Evolutionary conservation across 2,888 invertebrate genomes (phyloP).

Genomic region (Ceriagrion tenellum): DNA sequence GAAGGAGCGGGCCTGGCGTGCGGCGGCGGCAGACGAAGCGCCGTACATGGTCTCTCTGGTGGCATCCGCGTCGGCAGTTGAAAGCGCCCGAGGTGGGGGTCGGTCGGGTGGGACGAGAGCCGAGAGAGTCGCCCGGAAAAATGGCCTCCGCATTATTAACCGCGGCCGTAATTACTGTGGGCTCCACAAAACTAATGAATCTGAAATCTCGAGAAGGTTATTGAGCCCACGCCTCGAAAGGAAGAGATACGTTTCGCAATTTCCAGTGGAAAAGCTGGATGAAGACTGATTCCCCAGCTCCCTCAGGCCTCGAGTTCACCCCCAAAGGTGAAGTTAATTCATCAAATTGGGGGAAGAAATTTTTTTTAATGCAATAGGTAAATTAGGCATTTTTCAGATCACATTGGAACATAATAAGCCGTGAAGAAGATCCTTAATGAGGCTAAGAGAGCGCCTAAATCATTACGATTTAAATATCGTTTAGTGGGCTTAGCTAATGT

Average conservation of each 20-base stretch:
- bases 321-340: neutral
- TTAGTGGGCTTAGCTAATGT: no score
- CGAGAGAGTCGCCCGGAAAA: neutral
- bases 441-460: no score
- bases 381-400: neutral
- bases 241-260: neutral
- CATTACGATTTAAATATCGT: no score
- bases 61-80: no score
- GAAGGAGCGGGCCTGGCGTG: no score
- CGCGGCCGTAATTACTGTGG: neutral
- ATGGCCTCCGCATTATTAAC: conserved; percentile 22
- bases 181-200: neutral
- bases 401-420: neutral
- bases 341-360: neutral
- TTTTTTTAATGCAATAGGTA: neutral
- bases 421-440: neutral
- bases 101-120: no score
- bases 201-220: neutral
- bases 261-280: neutral
- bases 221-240: neutral
- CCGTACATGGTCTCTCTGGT: neutral
- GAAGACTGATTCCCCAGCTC: neutral
- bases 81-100: no score
- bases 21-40: neutral
- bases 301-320: neutral